These are phyloP conservation scores for Spinus pinus DNA, from an alignment of 2,797 vertebrate species.

Conservation along the genomic window DNA sequence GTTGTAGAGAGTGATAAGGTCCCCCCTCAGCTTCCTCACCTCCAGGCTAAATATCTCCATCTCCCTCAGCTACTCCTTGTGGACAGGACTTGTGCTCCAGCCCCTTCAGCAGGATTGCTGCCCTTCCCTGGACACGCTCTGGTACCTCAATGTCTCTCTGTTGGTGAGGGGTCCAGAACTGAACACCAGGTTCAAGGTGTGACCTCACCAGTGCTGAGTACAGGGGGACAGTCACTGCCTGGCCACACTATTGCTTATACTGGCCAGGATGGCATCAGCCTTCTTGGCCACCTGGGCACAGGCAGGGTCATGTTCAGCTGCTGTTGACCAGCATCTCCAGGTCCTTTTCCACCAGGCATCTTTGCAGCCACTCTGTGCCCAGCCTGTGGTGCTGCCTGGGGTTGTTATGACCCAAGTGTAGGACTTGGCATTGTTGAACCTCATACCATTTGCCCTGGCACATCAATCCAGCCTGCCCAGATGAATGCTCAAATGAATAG, in stretches of 20 bases:
- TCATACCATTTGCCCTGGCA: neutral
- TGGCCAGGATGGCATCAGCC: neutral
- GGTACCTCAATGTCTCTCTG: neutral
- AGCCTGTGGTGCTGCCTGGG: neutral
- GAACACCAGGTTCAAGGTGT: fast-evolving
- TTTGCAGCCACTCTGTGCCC: neutral
- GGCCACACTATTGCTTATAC: neutral
- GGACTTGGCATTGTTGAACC: neutral
- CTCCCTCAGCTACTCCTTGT: neutral
- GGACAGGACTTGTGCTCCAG: neutral
- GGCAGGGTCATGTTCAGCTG: neutral
- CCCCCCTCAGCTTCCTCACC: neutral
- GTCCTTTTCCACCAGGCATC: neutral
- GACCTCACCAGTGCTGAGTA: neutral
- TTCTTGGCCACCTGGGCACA: neutral
- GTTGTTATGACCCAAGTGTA: neutral
- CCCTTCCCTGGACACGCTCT: neutral
- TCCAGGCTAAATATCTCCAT: neutral
- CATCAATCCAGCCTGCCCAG: neutral
- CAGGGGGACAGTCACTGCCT: neutral
- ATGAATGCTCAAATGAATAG: neutral
- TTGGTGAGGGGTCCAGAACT: neutral
- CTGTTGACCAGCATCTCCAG: neutral
- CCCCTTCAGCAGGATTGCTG: neutral
- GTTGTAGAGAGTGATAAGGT: neutral